These are phyloP conservation scores for Pandion haliaetus DNA, from an alignment of 2,113 vertebrate genomes.

Conservation along the genomic window DNA sequence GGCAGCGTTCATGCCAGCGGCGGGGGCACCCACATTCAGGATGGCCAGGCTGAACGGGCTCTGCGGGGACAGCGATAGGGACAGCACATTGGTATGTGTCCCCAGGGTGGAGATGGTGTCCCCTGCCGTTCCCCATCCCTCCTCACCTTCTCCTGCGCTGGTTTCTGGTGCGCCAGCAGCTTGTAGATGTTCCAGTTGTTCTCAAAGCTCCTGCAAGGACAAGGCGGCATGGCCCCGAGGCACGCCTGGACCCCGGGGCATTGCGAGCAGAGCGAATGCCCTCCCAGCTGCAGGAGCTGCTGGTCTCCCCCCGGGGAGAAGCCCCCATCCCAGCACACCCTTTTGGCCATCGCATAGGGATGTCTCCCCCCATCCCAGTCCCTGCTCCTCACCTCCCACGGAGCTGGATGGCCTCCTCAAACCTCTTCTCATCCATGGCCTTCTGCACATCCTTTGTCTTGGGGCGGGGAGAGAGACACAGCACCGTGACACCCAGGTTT, in stretches of 20 bases:
- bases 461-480: neutral
- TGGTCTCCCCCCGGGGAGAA: rapidly evolving
- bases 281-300: neutral
- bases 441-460: constrained; percentile 90
- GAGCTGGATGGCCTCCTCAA: constrained; percentile 89
- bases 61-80: neutral
- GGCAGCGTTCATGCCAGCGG: constrained; percentile 90
- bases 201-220: constrained; percentile 88
- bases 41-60: constrained; percentile 86
- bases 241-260: rapidly evolving
- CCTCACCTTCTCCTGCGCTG: constrained; percentile 75
- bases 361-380: neutral
- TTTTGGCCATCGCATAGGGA: too few species aligned
- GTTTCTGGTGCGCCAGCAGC: constrained; percentile 85
- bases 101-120: rapidly evolving
- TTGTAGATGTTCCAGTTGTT: constrained; percentile 97
- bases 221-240: rapidly evolving
- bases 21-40: constrained; percentile 91
- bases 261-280: too few species aligned
- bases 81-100: rapidly evolving
- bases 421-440: constrained; percentile 91
- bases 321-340: neutral
- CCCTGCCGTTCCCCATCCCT: neutral
- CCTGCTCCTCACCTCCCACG: constrained; percentile 81
- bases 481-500: rapidly evolving